Percentiles rank a stretch among this genome's conserved stretches.
Conservation (phyloP, 2,797 vertebrate genomes). For the Etheostoma perlongum region DNA sequence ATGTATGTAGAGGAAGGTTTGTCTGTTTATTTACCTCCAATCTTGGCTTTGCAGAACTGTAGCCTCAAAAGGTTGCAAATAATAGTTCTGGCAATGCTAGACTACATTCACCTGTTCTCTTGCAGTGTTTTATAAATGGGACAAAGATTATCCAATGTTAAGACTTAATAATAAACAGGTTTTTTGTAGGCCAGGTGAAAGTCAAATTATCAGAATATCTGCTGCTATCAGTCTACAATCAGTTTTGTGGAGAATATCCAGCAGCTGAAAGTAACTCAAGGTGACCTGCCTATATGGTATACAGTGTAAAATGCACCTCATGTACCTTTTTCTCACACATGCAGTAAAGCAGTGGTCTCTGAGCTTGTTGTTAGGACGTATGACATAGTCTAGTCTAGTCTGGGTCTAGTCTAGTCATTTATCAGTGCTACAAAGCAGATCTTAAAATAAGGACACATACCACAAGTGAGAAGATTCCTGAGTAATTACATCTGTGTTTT, state of each 20-base stretch:
- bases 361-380: conserved; percentile 52
- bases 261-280: conserved; percentile 14
- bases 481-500: conserved; percentile 72
- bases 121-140: not conserved
- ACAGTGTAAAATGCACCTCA: not conserved
- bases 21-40: not conserved
- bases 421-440: conserved; percentile 61
- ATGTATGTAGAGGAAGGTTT: not conserved
- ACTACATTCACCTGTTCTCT: not conserved
- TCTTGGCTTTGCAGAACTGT: not conserved
- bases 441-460: conserved; percentile 69
- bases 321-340: conserved; percentile 36
- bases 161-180: not conserved
- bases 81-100: not conserved
- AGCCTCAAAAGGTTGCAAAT: not conserved
- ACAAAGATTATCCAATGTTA: not conserved
- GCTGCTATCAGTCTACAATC: not conserved
- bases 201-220: not conserved
- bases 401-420: conserved; percentile 45
- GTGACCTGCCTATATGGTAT: conserved; percentile 24
- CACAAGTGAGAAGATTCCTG: conserved; percentile 76
- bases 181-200: not conserved
- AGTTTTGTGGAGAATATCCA: not conserved
- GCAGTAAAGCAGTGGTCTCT: conserved; percentile 34
- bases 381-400: conserved; percentile 57